These are phyloP conservation scores for Crypturellus tataupa DNA, from an alignment of 2,797 vertebrate species.

Conservation along the genomic window DNA sequence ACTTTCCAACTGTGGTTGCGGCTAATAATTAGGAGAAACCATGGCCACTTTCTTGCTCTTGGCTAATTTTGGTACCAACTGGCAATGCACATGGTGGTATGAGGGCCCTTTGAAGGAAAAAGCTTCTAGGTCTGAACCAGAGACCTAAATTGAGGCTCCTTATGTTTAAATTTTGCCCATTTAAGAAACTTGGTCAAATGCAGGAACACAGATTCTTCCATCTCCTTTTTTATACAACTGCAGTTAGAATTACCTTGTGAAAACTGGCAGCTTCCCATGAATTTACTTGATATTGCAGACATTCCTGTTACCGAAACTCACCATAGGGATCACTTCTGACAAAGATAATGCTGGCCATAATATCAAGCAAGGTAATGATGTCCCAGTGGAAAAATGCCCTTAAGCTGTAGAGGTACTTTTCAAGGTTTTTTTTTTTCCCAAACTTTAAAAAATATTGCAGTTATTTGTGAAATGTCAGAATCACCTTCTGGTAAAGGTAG, in stretches of 20 bases:
- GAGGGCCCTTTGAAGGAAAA: not conserved
- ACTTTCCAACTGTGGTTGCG: not conserved
- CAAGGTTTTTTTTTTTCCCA: not conserved
- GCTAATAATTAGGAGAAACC: not conserved
- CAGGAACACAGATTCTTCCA: not conserved
- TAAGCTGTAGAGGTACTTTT: not conserved
- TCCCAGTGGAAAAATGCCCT: not conserved
- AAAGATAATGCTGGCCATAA: not conserved
- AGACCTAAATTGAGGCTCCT: not conserved
- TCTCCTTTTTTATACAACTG: not conserved
- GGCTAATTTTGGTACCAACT: not conserved
- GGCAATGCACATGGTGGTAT: accelerated
- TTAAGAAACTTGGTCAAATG: not conserved
- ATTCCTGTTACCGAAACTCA: not conserved
- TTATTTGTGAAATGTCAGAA: not conserved
- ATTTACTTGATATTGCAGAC: not conserved
- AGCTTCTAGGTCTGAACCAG: not conserved
- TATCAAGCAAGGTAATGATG: not conserved
- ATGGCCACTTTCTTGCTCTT: not conserved
- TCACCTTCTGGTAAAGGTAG: not conserved
- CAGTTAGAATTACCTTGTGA: not conserved
- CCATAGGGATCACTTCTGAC: not conserved
- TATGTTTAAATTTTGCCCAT: not conserved
- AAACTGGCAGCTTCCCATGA: not conserved
- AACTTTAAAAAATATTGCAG: not conserved